phyloP scores from a whole-genome alignment of 2,113 vertebrate genomes.

The Neofelis nebulosa region DNA sequence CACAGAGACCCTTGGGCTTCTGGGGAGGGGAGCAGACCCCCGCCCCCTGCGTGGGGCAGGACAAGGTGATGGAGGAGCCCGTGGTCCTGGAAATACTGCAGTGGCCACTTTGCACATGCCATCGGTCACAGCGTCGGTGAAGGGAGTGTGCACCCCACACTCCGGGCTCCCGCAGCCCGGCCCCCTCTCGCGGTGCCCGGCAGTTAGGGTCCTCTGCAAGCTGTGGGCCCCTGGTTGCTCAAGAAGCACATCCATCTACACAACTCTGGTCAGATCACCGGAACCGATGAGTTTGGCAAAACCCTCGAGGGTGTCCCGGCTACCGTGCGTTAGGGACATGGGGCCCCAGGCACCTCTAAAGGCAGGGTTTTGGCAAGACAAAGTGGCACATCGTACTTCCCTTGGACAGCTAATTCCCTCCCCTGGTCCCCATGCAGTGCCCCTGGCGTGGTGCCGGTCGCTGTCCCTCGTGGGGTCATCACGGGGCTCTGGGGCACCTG shows the following conservation, averaged over 20 bases:
- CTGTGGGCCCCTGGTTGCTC: too few relatives aligned
- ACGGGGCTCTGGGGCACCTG: not conserved
- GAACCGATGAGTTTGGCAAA: not conserved
- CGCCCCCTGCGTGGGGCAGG: not conserved
- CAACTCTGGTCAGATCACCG: too few relatives aligned
- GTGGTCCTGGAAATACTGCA: not conserved
- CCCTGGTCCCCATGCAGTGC: not conserved
- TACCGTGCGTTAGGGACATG: not conserved
- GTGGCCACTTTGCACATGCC: not conserved
- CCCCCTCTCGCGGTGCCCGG: fast-evolving
- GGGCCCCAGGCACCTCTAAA: too few relatives aligned
- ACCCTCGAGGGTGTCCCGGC: not conserved
- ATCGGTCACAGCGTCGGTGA: not conserved
- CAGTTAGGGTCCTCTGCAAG: not conserved
- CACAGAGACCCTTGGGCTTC: not conserved
- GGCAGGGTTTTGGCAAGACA: too few relatives aligned
- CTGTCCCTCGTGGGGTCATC: not conserved
- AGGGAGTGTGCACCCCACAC: not conserved
- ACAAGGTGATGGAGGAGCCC: not conserved
- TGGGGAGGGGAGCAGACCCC: too few relatives aligned
- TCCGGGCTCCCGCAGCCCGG: not conserved
- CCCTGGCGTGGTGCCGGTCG: not conserved
- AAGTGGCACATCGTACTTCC: not conserved
- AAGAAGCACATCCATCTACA: not conserved
- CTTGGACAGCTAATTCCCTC: not conserved